Evolutionary conservation across 1,140 invertebrate genomes (phyloP).

Genomic region (Trachelipus rathkii): DNA sequence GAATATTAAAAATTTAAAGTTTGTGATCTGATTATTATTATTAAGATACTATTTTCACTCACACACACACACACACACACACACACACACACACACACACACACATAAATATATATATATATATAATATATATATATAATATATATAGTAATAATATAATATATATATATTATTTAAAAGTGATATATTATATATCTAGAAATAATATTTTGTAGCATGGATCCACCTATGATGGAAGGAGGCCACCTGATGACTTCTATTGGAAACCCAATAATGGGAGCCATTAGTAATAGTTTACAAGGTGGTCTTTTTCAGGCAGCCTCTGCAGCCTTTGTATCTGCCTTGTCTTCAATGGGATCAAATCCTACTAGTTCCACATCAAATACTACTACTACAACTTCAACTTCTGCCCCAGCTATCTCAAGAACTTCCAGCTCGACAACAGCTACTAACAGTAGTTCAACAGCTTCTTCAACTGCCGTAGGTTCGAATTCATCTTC

Average conservation of each 20-base stretch:
- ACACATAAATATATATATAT: too few species aligned
- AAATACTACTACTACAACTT: constrained; percentile 31
- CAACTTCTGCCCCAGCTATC: constrained; percentile 22
- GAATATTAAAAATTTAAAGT: too few species aligned
- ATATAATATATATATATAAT: constrained; percentile 1
- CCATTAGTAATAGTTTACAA: constrained; percentile 43
- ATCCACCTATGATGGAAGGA: constrained; percentile 38
- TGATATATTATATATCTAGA: not conserved
- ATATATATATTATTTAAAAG: constrained; percentile 26
- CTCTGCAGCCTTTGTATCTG: constrained; percentile 53
- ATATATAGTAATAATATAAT: not conserved
- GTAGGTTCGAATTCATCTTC: not conserved
- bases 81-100: too few species aligned
- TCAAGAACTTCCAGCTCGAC: not conserved
- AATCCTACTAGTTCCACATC: constrained; percentile 16
- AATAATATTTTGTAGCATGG: constrained; percentile 28
- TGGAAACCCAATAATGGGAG: constrained; percentile 29
- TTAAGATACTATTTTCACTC: too few species aligned
- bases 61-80: too few species aligned
- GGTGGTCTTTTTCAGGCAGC: constrained; percentile 51
- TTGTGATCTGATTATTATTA: too few species aligned
- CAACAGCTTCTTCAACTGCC: not conserved
- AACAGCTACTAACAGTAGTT: not conserved
- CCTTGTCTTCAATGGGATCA: constrained; percentile 50
- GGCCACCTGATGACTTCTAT: constrained; percentile 2